Evolutionary conservation across 2,797 vertebrate genomes (phyloP).

Genomic region (Enteromius mattozi): DNA sequence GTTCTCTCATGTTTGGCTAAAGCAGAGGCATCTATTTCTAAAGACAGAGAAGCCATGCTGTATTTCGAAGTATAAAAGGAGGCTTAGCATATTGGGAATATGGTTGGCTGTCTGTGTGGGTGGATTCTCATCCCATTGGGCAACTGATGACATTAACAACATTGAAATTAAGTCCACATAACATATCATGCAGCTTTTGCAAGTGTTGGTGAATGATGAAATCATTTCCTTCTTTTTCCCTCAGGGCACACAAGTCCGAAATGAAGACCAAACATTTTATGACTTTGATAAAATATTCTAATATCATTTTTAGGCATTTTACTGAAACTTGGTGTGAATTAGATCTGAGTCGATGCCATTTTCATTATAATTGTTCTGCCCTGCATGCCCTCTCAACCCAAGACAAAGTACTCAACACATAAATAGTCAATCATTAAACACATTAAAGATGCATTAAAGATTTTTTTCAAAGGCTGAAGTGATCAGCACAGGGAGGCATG

Average conservation of each 20-base stretch:
- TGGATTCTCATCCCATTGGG: constrained; percentile 43
- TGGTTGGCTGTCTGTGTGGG: constrained; percentile 36
- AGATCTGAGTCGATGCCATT: neutral
- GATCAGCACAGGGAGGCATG: constrained; percentile 53
- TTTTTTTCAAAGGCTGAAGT: constrained; percentile 7
- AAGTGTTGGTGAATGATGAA: neutral
- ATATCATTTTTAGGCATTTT: neutral
- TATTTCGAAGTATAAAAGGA: constrained; percentile 31
- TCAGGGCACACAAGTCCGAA: neutral
- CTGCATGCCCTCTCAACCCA: constrained; percentile 28
- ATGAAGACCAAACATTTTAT: neutral
- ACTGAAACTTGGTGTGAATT: neutral
- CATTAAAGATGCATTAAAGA: constrained; percentile 25
- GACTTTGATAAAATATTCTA: neutral
- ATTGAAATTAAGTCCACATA: constrained; percentile 34
- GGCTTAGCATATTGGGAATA: constrained; percentile 45
- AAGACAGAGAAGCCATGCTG: constrained; percentile 35
- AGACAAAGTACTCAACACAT: neutral
- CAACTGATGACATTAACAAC: constrained; percentile 39
- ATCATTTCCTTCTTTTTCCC: neutral
- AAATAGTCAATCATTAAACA: constrained; percentile 19
- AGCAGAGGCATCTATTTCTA: constrained; percentile 43
- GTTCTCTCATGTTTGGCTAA: constrained; percentile 34
- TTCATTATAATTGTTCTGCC: neutral
- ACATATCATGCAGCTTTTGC: constrained; percentile 20